Conservation (phyloP, 2,113 vertebrate genomes). For the Odontesthes bonariensis region DNA sequence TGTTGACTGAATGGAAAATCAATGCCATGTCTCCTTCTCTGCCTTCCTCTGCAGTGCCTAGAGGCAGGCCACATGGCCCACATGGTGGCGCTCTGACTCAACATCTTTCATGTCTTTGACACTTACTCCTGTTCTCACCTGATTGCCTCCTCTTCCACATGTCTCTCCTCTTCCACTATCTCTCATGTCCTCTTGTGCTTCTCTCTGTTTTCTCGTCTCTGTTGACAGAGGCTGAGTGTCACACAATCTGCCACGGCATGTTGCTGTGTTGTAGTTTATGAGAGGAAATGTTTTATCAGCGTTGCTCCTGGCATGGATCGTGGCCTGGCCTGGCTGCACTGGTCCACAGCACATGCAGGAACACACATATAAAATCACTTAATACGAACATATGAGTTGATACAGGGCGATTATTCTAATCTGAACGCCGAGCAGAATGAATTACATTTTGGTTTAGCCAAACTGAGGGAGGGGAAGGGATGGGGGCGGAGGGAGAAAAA, state of each 20-base stretch:
- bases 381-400: constrained; percentile 12
- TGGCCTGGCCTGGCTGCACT: constrained; percentile 12
- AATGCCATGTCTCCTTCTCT: constrained; percentile 51
- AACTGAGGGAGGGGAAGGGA: constrained; percentile 31
- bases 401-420: constrained; percentile 25
- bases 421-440: constrained; percentile 20
- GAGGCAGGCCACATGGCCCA: constrained; percentile 40
- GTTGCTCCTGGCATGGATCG: constrained; percentile 31
- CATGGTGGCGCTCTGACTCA: constrained; percentile 79
- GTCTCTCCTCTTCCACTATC: constrained; percentile 45
- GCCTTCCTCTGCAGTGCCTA: constrained; percentile 30
- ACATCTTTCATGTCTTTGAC: constrained; percentile 36
- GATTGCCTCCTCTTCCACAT: constrained; percentile 49
- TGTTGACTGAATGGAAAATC: constrained; percentile 76
- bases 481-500: constrained; percentile 16
- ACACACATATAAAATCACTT: neutral
- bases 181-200: constrained; percentile 60
- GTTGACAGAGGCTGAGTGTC: constrained; percentile 78
- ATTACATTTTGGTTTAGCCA: constrained; percentile 35
- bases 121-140: constrained; percentile 67
- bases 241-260: constrained; percentile 76
- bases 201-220: constrained; percentile 55
- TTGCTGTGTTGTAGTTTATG: constrained; percentile 40
- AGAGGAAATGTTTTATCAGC: constrained; percentile 56
- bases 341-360: constrained; percentile 4